These are phyloP conservation scores for Melieria picta DNA, from an alignment of 2,888 invertebrate genomes.

Conservation along the genomic window DNA sequence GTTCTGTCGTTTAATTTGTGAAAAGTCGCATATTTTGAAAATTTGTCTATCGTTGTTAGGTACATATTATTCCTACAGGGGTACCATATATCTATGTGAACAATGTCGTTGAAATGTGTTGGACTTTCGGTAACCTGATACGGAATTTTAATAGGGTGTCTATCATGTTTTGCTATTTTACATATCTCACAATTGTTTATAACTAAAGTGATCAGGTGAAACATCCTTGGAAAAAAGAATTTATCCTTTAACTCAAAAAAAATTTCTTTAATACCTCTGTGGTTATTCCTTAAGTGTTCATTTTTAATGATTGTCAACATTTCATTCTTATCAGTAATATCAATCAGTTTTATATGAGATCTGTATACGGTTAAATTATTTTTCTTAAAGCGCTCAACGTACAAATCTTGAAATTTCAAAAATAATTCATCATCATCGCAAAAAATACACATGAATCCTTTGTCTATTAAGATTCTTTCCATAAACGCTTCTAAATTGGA, in stretches of 20 bases:
- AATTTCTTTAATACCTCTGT: too few species aligned
- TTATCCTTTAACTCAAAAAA: too few species aligned
- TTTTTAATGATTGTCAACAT: too few species aligned
- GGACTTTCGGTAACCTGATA: conserved; percentile 40
- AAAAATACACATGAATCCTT: conserved; percentile 1
- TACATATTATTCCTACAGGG: conserved; percentile 20
- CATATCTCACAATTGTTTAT: conserved; percentile 20
- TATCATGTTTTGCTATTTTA: conserved; percentile 37
- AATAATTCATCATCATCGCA: conserved; percentile 10
- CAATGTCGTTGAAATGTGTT: conserved; percentile 31
- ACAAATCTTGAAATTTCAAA: conserved; percentile 1
- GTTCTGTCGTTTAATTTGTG: background rate
- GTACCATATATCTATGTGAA: conserved; percentile 30
- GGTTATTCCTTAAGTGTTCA: too few species aligned
- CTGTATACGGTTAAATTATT: too few species aligned
- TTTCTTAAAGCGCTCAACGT: too few species aligned
- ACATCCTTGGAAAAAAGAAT: conserved; percentile 39
- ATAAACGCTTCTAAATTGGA: conserved; percentile 7
- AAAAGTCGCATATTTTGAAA: conserved; percentile 25
- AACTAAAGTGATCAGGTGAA: conserved; percentile 31
- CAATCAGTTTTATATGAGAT: too few species aligned
- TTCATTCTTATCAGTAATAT: too few species aligned
- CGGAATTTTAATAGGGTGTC: conserved; percentile 43
- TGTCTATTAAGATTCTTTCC: conserved; percentile 10
- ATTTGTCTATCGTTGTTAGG: conserved; percentile 28